These are phyloP conservation scores for Sardinella longiceps DNA, from an alignment of 2,797 vertebrate genomes.

Conservation along the genomic window DNA sequence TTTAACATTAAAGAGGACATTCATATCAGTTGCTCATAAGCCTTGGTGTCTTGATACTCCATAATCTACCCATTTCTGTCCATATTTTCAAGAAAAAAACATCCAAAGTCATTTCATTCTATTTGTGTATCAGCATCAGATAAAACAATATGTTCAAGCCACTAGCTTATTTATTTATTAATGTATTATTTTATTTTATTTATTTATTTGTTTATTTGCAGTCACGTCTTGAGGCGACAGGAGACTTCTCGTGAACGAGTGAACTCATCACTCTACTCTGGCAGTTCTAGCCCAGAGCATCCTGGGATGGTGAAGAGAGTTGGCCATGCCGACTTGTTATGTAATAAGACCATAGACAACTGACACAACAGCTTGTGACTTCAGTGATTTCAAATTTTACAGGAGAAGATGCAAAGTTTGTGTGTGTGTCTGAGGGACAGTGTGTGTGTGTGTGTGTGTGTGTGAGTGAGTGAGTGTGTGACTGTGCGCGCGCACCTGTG, in stretches of 20 bases:
- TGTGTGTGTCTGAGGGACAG: neutral
- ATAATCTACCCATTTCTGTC: neutral
- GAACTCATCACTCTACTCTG: neutral
- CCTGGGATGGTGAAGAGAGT: neutral
- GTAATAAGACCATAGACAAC: neutral
- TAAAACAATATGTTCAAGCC: slow-evolving; percentile 7
- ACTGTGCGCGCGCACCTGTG: neutral
- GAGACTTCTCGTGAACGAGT: slow-evolving; percentile 4
- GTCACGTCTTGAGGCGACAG: neutral
- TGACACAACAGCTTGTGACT: neutral
- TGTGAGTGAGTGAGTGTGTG: neutral
- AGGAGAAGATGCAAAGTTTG: neutral
- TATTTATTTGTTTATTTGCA: neutral
- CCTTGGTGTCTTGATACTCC: neutral
- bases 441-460: neutral
- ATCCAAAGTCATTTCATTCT: neutral
- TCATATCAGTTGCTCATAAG: neutral
- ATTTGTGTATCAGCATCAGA: neutral
- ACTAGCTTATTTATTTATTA: neutral
- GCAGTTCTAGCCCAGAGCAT: neutral
- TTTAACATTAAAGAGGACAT: no score
- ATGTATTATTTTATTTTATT: neutral
- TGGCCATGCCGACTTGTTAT: neutral
- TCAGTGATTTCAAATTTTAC: neutral
- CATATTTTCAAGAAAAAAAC: neutral